Conservation (phyloP, 2,888 invertebrate genomes). For the Acrobasis repandana region DNA sequence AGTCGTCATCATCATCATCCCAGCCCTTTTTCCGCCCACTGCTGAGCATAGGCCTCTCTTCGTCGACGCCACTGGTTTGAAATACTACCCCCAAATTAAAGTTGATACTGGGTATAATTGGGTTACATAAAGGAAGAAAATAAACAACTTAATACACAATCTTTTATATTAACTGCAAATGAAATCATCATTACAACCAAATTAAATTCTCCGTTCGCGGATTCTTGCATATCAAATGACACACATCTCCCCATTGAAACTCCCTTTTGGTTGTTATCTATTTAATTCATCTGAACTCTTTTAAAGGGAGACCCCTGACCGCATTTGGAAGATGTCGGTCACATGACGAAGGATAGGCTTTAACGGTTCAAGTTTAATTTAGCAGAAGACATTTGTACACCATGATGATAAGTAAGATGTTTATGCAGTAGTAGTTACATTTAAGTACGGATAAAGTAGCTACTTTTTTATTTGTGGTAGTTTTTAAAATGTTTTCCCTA, state of each 20-base stretch:
- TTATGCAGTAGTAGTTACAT: background rate
- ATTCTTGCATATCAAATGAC: conserved; percentile 37
- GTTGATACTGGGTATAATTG: too few species aligned
- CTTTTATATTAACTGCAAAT: conserved; percentile 9
- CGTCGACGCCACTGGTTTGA: too few species aligned
- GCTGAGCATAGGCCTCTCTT: too few species aligned
- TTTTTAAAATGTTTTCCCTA: too few species aligned
- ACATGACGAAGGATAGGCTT: conserved; percentile 69
- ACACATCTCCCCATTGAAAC: conserved; percentile 53
- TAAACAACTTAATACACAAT: background rate
- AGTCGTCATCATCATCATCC: too few species aligned
- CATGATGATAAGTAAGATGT: conserved; percentile 60
- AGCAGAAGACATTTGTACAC: conserved; percentile 81
- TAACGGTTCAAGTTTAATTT: conserved; percentile 78
- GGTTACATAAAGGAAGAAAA: too few species aligned
- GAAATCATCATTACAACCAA: conserved; percentile 17
- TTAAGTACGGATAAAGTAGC: too few species aligned
- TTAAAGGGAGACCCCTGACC: conserved; percentile 71
- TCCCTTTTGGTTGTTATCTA: conserved; percentile 75
- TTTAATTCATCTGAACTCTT: conserved; percentile 81
- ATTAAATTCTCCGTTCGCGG: conserved; percentile 18
- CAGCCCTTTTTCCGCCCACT: too few species aligned
- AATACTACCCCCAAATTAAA: too few species aligned
- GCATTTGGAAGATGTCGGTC: conserved; percentile 77
- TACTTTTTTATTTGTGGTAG: too few species aligned